Base-by-base conservation (phyloP, 2,888 invertebrate genomes). In the Drosophila siamana region DNA sequence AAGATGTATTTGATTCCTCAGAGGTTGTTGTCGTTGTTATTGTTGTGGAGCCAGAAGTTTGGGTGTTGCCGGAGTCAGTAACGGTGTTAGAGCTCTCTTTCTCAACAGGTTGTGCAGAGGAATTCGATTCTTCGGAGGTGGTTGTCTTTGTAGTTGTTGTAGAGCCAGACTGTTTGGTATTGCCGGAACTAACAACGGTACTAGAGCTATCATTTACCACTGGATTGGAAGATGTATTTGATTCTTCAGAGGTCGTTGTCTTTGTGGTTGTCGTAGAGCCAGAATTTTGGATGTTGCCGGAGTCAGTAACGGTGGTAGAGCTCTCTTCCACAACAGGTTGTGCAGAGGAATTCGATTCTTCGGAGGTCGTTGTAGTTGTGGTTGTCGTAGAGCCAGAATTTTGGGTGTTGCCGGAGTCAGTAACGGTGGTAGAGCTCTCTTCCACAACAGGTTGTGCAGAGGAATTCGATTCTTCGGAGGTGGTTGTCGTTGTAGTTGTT, bases 301-400 rank as follows among this genome's bases (percentile, higher is more conserved):
- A 30, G 1, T 30, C 11, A 19, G 22, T 22, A 0, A 4, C 11
- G 19, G 43, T 19, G 19, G 13, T 30, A 16, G 30, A 33, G 11
- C 5, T 11, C 5, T n/a, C 30, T 8, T 47, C 11, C 2, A 19
- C 47, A 28, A 11, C 9, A 11, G 47, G 30, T 1, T 11, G 9
- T 6, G 19, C 5, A 6, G 28, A 16, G 0, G 30, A 9, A 8
- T 13, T n/a, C 0, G 28, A 11, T 16, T 26, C 22, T 24, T 19
- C 28, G 3, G 55, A 48, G 7, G 55, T 50, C 0, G 43, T 56
- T 11, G 55, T 36, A 3, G 44, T 60, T 44, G 54, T 54, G 1
- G 41, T 54, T 13, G 43, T 64, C 1, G 51, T 33, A 19, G 62
- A 55, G 36, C 43, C 48, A 1, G 66, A 54, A 4, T 50, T n/a